These are phyloP conservation scores for Drosophila mettleri DNA, from an alignment of 2,888 invertebrate genomes.

Conservation along the genomic window DNA sequence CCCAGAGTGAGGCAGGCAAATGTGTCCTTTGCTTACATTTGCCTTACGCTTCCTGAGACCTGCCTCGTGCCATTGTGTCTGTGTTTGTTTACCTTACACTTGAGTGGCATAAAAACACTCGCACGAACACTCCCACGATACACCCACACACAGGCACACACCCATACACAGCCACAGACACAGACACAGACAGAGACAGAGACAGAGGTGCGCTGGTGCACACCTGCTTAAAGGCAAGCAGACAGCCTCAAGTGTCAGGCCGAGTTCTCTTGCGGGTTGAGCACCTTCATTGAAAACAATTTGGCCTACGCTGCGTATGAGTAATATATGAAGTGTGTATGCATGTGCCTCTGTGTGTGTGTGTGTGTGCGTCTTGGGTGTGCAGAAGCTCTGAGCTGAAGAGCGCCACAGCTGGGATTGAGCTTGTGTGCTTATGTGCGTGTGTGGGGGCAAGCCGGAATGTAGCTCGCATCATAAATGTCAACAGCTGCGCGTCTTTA, in stretches of 20 bases:
- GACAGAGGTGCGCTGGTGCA: constrained; percentile 1
- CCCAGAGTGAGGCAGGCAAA: constrained; percentile 34
- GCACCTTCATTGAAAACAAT: constrained; percentile 65
- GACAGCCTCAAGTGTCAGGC: constrained; percentile 66
- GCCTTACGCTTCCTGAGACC: constrained; percentile 12
- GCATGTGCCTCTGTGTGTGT: too few species aligned
- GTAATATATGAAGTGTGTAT: constrained; percentile 56
- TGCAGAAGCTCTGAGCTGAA: too few species aligned
- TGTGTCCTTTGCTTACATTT: constrained; percentile 46
- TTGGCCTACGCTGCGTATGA: constrained; percentile 68
- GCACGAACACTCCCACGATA: constrained; percentile 38
- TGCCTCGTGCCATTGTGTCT: constrained; percentile 43
- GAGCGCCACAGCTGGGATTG: constrained; percentile 5
- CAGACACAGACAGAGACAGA: constrained; percentile 8
- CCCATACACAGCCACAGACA: constrained; percentile 7
- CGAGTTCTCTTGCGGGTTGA: constrained; percentile 54
- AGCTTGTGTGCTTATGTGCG: not conserved
- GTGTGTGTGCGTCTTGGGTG: constrained; percentile 14
- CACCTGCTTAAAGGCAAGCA: constrained; percentile 45
- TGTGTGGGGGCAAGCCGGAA: constrained; percentile 6
- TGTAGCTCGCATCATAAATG: constrained; percentile 56
- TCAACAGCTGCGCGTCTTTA: constrained; percentile 51
- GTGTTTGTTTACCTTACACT: constrained; percentile 78
- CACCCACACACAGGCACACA: constrained; percentile 7
- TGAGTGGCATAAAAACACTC: constrained; percentile 68